Evolutionary conservation across 1,140 invertebrate species (phyloP).

Genomic region (Micrasema longulum): DNA sequence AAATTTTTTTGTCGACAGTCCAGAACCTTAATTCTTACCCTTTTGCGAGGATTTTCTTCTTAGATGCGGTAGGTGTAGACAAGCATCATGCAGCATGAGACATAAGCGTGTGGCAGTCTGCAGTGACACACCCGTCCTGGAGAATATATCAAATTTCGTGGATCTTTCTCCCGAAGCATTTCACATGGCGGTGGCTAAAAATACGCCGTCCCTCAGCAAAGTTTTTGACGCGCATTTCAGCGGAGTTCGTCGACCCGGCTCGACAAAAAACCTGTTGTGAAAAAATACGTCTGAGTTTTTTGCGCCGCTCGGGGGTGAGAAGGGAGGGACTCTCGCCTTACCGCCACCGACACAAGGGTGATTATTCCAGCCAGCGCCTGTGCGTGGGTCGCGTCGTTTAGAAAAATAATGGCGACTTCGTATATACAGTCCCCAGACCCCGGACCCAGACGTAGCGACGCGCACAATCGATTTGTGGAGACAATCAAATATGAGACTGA

Average conservation of each 20-base stretch:
- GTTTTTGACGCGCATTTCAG: conserved; percentile 40
- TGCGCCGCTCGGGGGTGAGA: conserved; percentile 31
- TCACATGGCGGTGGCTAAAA: conserved; percentile 38
- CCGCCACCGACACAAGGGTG: conserved; percentile 17
- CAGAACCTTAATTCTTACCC: too few species aligned
- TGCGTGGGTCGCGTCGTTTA: conserved; percentile 13
- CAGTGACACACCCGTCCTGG: conserved; percentile 25
- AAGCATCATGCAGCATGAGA: too few species aligned
- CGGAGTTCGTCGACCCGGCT: conserved; percentile 40
- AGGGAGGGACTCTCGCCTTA: conserved; percentile 23
- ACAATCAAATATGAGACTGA: too few species aligned
- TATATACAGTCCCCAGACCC: conserved; percentile 12
- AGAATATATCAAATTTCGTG: conserved; percentile 48
- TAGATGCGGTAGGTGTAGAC: too few species aligned
- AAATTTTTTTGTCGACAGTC: too few species aligned
- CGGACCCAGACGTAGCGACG: background rate
- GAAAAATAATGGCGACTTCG: conserved; percentile 30
- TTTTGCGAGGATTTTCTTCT: too few species aligned
- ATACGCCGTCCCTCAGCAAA: conserved; percentile 39
- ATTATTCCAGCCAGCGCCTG: conserved; percentile 8
- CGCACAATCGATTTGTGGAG: too few species aligned
- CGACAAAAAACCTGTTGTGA: conserved; percentile 34
- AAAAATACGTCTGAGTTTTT: conserved; percentile 47
- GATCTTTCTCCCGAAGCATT: conserved; percentile 37
- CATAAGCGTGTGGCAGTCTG: background rate